A percentile compares a stretch with the other conserved stretches of the same genome.
Evolutionary conservation across 2,113 vertebrate genomes (phyloP).

Genomic region (Vulpes vulpes): DNA sequence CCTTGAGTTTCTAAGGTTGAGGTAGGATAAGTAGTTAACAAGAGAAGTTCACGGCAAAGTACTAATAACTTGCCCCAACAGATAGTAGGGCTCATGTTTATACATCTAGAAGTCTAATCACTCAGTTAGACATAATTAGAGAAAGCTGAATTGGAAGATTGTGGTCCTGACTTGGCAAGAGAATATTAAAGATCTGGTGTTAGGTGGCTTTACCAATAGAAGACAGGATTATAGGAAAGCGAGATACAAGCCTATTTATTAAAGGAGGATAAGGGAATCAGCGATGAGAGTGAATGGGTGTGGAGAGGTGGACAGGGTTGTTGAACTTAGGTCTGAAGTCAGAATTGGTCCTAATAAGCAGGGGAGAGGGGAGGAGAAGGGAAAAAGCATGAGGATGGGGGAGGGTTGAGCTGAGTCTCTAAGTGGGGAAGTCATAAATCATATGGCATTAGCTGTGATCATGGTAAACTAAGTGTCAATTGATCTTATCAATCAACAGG

Average conservation of each 20-base stretch:
- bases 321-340: neutral
- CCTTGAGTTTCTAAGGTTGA: neutral
- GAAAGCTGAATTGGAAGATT: neutral
- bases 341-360: neutral
- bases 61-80: neutral
- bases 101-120: neutral
- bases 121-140: neutral
- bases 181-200: neutral
- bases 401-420: neutral
- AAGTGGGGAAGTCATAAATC: neutral
- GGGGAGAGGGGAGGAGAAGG: neutral
- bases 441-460: neutral
- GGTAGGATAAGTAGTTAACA: neutral
- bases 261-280: neutral
- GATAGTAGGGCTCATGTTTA: neutral
- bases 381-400: neutral
- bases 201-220: neutral
- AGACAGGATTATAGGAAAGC: neutral
- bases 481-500: neutral
- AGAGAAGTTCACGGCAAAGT: neutral
- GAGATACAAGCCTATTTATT: neutral
- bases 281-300: neutral
- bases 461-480: neutral
- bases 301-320: neutral
- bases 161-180: neutral